Evolutionary conservation across 2,888 invertebrate genomes (phyloP), one percentile per base, ranked within the genome.

Genomic region (Epinotia ramella): DNA sequence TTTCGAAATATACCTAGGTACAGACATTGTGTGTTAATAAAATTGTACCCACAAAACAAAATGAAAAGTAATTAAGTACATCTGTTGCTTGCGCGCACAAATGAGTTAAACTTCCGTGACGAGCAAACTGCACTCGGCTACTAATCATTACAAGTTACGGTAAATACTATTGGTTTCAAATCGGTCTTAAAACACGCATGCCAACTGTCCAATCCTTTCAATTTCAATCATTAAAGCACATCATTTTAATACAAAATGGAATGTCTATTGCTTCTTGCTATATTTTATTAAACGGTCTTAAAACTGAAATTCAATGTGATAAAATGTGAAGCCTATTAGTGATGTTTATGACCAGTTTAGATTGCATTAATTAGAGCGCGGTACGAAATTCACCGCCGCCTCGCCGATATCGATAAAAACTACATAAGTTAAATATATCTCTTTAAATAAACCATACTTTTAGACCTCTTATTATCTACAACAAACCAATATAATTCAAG

Each of bases 231-330:
- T 66, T 74, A 60, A 62, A 66, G 57, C 64, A 73, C 46, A 33
- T 73, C 57, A 69, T 65, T 68, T 60, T 72, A 66, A 73, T 78
- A 77, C 69, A 74, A 73, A 71, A 68, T 80, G 89, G 89, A 89
- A 89, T 89, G 89, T 89, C 87, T 89, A 88, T 87, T 87, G 86
- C 80, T 83, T 77, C 78, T 59, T 74, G 49, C 49, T 65, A 71
- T 70, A 65, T 65, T 67, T 40, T 68, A 73, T 56, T 40, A 53
- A 67, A 67, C 40, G 53, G 62, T 73, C 63, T 63, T 62, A 56
- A 68, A 68, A 68, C 62, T 59, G 59, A 59, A 59, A 53, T 57
- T 66, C 24, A 64, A 59, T 70, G 56, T 56, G 24, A 53, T 63
- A 13, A n/a, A 59, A 65, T 28, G 53, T 75, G 60, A 9, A 69